Base-by-base conservation (phyloP, 2,113 vertebrate genomes). In the Thunnus maccoyii region DNA sequence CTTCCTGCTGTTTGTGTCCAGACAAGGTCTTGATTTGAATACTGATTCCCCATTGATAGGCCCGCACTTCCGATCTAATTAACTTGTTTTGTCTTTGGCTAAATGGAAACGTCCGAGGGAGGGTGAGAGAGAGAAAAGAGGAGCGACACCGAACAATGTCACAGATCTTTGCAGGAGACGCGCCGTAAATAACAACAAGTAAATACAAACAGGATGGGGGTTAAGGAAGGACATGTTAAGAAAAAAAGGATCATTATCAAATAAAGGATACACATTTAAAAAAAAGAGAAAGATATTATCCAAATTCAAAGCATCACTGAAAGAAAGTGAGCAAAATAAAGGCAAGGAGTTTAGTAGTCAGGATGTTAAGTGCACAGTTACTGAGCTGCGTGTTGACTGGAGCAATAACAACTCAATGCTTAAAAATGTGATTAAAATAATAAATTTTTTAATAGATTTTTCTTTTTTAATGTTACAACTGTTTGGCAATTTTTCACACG, bases 71-170 rank as follows among this genome's bases (percentile, higher is more conserved):
- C 96, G 96, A 96, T 95, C 95, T 94, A 96, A 96, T 97, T 96
- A 96, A 89, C 93, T 95, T 97, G 96, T 97, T 97, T 96, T 97
- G 96, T 96, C 96, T 96, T 94, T 65, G 88, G 84, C 88, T 88
- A 91, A 93, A 94, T 91, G 86, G 86, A 85, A 91, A 90, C 54
- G 89, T 90, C 86, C 80, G 62, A 92, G 80, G 82, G 73, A 88
- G 88, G 89, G 86, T 68, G 88, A 85, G 80, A 47, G 82, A 67
- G 76, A 77, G 69, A 63, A 80, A 73, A 70, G 76, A 85, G 82
- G 72, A 83, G 78, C 78, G 4, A 83, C 72, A 74, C 44, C 62
- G 70, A 89, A 91, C 88, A 89, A 88, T 91, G 83, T 62, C 76
- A 80, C 64, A 56, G 83, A 91, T 82, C 88, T 84, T 80, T 73